A percentile compares a stretch with the other conserved stretches of the same genome.
Evolutionary conservation across 2,888 invertebrate genomes (phyloP).

Genomic region (Acleris laterana): DNA sequence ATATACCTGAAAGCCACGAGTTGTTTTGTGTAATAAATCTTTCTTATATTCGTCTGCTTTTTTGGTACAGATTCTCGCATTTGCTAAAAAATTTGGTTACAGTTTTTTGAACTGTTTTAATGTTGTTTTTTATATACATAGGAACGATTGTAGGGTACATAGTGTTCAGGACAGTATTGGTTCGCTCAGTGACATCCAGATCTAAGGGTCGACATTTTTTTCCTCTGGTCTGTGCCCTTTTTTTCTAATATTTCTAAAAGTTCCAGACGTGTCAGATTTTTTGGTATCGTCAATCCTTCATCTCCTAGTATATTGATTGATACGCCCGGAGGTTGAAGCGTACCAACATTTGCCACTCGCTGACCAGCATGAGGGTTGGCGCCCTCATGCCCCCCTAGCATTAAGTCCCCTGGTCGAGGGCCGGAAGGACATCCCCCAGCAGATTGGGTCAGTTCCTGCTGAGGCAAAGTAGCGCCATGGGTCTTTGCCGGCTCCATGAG

Average conservation of each 20-base stretch:
- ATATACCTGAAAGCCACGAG: constrained; percentile 5
- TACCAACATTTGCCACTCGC: too few relatives aligned
- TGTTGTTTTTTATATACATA: neutral
- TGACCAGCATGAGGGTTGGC: neutral
- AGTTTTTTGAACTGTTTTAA: constrained; percentile 3
- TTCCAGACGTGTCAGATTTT: constrained; percentile 2
- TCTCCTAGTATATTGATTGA: neutral
- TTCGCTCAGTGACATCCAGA: neutral
- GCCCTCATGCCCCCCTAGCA: neutral
- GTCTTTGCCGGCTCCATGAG: too few relatives aligned
- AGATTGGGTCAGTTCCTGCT: too few relatives aligned
- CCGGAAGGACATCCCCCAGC: too few relatives aligned
- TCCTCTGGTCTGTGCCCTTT: constrained; percentile 1
- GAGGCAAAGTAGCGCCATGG: too few relatives aligned
- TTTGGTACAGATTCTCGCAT: constrained; percentile 2
- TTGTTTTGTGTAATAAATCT: constrained; percentile 5
- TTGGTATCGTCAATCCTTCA: neutral
- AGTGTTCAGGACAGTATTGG: constrained; percentile 2
- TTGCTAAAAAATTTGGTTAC: constrained; percentile 4
- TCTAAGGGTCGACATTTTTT: constrained; percentile 1
- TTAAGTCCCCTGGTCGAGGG: neutral
- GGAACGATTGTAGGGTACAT: constrained; percentile 2
- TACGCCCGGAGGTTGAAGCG: constrained; percentile 2
- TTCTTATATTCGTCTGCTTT: constrained; percentile 4
- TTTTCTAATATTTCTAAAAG: constrained; percentile 8